Conservation (phyloP, 1,140 invertebrate species). For the Antheraea mylitta region DNA sequence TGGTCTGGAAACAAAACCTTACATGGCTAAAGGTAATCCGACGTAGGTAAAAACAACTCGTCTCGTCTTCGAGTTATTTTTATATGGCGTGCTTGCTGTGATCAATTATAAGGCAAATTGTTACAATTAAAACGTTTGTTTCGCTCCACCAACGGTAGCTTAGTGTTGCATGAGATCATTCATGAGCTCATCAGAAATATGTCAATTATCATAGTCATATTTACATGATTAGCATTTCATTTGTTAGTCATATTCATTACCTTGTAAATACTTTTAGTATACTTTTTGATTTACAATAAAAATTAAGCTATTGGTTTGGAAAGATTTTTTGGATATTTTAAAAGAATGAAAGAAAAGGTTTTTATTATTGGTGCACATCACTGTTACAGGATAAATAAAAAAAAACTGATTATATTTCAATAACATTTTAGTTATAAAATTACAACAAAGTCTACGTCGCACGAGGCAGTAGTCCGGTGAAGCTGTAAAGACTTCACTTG, state of each 20-base stretch:
- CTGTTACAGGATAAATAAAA: too few relatives aligned
- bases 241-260: not conserved
- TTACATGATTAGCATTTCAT: slow-evolving; percentile 12
- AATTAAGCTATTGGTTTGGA: too few relatives aligned
- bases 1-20: not conserved
- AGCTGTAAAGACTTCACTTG: too few relatives aligned
- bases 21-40: not conserved
- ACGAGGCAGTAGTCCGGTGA: too few relatives aligned
- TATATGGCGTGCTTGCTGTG: slow-evolving; percentile 10
- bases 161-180: slow-evolving; percentile 49
- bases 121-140: slow-evolving; percentile 43
- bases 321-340: too few relatives aligned
- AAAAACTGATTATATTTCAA: too few relatives aligned
- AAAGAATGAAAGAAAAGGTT: too few relatives aligned
- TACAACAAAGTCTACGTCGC: too few relatives aligned
- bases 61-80: slow-evolving; percentile 8
- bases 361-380: too few relatives aligned
- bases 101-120: slow-evolving; percentile 45
- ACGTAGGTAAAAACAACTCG: not conserved
- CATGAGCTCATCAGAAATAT: slow-evolving; percentile 52
- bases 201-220: slow-evolving; percentile 30
- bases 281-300: too few relatives aligned
- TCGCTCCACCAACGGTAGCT: slow-evolving; percentile 22
- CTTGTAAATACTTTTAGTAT: too few relatives aligned
- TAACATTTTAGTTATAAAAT: too few relatives aligned